Conservation (phyloP, 2,888 invertebrate genomes). For the Parapristionchus giblindavisi region DNA sequence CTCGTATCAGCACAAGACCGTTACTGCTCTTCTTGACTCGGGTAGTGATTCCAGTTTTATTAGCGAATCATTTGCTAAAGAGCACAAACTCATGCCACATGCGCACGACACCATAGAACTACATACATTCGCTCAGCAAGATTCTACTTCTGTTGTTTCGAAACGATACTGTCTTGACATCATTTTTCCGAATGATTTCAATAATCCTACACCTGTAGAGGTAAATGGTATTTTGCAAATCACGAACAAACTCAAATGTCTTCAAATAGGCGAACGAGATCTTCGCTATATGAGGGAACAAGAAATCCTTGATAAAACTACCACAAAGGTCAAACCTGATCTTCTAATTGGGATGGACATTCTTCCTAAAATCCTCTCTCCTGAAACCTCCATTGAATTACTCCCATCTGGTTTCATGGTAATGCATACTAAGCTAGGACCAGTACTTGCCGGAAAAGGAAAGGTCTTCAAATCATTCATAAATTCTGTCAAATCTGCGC, state of each 20-base stretch:
- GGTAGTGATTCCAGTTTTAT: not conserved
- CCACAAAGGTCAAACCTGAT: not conserved
- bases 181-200: not conserved
- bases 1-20: too few relatives aligned
- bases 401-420: not conserved
- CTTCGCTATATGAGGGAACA: not conserved
- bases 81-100: not conserved
- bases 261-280: not conserved
- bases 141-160: not conserved
- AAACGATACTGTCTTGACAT: not conserved
- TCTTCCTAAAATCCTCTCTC: not conserved
- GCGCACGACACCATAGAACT: not conserved
- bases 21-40: not conserved
- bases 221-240: not conserved
- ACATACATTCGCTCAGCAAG: not conserved
- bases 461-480: not conserved
- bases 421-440: not conserved
- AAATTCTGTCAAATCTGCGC: not conserved
- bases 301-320: not conserved
- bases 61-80: not conserved
- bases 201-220: not conserved
- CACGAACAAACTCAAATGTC: not conserved
- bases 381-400: not conserved
- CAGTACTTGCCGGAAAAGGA: not conserved
- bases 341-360: not conserved